Base-by-base conservation (phyloP, 2,888 invertebrate genomes). In the Caradrina clavipalpis region DNA sequence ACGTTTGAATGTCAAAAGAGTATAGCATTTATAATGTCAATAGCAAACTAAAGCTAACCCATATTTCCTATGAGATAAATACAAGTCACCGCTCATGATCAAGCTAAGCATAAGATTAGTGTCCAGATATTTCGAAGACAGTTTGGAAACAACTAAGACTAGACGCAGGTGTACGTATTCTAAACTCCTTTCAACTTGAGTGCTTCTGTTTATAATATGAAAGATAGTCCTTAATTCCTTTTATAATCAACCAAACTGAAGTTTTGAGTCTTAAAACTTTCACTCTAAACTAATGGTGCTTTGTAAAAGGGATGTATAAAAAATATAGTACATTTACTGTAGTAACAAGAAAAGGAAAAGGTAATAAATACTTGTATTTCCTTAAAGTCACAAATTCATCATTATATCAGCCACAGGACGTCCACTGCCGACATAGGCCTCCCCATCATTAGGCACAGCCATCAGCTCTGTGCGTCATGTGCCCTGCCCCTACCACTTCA, bases 81-180 rank as follows among this genome's bases (percentile, higher is more conserved):
- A 13, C 17, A 13, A 58, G 15, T 21, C 5, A n/a, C 5, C 26
- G 21, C 15, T 42, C 66, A 74, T 22, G 2, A n/a, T 31, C 26
- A 26, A 45, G 22, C 49, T 50, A 19, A 31, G 21, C 17, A 60
- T 56, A 3, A 22, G n/a, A 53, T 59, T 50, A 35, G 17, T 47
- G 13, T 53, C 8, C 19, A 50, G 73, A 56, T 50, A 66, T 47
- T 66, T 66, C 45, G n/a, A 73, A 59, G 53, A 59, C 42, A 35
- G 51, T 73, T 60, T 19, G 21, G 42, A 49, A 51, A 42, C 21
- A 45, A 54, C 60, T 19, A 47, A 70, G 39, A 22, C 45, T 35
- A 54, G 69, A 53, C 73, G 54, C 84, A 84, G 84, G 72, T 84
- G 84, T 69, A 65, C n/a, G 8, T 51, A 70, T 71, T 60, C 58